These are phyloP conservation scores for Enteromius treurensis DNA, from an alignment of 2,797 vertebrate species.

Conservation along the genomic window DNA sequence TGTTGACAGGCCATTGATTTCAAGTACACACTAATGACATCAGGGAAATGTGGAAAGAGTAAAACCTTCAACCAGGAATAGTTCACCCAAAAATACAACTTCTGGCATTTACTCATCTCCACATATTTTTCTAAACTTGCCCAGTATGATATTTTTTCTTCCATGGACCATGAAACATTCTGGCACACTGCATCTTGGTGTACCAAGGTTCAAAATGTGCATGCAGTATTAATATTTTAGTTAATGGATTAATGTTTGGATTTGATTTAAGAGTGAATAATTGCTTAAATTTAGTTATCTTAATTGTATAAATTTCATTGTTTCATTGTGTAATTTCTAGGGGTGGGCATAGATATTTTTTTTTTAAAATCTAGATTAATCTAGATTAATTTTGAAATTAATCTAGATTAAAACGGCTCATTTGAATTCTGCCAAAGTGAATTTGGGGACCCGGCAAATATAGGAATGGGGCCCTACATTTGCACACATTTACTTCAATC, in stretches of 20 bases:
- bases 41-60: constrained; percentile 26
- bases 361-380: too few relatives aligned
- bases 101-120: background rate
- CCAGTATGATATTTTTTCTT: background rate
- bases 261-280: background rate
- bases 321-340: background rate
- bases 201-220: background rate
- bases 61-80: constrained; percentile 14
- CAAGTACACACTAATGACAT: constrained; percentile 26
- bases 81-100: constrained; percentile 10
- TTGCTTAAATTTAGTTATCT: background rate
- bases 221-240: background rate
- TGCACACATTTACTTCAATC: too few relatives aligned
- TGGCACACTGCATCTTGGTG: too few relatives aligned
- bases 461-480: too few relatives aligned
- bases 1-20: constrained; percentile 40
- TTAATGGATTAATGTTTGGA: background rate
- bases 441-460: too few relatives aligned
- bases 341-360: too few relatives aligned
- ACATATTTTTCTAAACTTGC: background rate
- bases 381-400: too few relatives aligned
- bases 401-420: too few relatives aligned
- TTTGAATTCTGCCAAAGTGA: too few relatives aligned
- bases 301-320: too few relatives aligned
- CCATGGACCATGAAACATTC: background rate